Conservation (phyloP, 2,888 invertebrate genomes). For the Xanthia togata region DNA sequence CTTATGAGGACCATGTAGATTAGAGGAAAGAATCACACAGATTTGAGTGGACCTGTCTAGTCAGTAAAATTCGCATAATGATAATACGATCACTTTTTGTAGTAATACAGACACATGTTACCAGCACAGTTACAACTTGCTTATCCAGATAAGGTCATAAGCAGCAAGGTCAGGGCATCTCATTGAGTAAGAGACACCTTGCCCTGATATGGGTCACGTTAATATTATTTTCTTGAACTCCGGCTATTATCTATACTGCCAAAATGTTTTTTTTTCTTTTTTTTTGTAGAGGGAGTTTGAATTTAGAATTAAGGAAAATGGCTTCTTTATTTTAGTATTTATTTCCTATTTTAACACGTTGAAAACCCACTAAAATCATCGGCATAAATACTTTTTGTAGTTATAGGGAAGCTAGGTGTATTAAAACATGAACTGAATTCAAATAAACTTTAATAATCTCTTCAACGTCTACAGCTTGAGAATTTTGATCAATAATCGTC, state of each 20-base stretch:
- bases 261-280: not conserved
- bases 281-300: not conserved
- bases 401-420: conserved; percentile 48
- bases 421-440: conserved; percentile 79
- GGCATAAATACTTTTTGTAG: not conserved
- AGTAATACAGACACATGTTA: not conserved
- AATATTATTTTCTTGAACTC: conserved; percentile 25
- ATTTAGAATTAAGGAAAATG: conserved; percentile 9
- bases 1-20: no score
- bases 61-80: not conserved
- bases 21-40: no score
- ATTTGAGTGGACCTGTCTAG: no score
- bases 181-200: not conserved
- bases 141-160: conserved; percentile 8
- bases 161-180: conserved; percentile 11
- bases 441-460: conserved; percentile 88
- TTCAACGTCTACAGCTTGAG: conserved; percentile 84
- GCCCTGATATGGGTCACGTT: conserved; percentile 5
- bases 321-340: not conserved
- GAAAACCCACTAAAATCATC: not conserved
- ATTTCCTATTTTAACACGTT: not conserved
- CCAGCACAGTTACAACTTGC: not conserved
- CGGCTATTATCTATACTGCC: conserved; percentile 15
- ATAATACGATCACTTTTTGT: not conserved
- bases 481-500: conserved; percentile 74